These are phyloP conservation scores for Charanyca ferruginea DNA, from an alignment of 2,888 invertebrate genomes.

Conservation along the genomic window DNA sequence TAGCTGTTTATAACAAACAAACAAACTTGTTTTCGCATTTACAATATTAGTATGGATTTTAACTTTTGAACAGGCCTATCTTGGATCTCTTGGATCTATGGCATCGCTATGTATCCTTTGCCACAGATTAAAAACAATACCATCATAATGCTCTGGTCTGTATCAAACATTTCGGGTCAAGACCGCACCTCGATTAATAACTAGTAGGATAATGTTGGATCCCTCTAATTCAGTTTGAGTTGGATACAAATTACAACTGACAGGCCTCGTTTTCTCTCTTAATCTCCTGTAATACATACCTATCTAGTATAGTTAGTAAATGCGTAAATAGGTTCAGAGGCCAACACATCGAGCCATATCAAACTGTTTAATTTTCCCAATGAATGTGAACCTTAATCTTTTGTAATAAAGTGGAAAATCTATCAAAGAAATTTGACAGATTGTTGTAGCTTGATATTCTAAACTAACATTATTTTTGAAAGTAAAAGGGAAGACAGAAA, in stretches of 20 bases:
- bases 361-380: no score
- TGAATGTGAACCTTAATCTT: no score
- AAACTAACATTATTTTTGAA: not conserved
- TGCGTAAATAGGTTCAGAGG: no score
- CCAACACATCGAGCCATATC: no score
- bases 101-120: conserved; percentile 2
- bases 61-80: no score
- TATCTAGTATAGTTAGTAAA: not conserved
- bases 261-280: not conserved
- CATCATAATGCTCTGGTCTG: not conserved
- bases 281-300: conserved; percentile 10
- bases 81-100: no score
- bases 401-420: no score
- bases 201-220: conserved; percentile 16
- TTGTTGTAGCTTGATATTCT: not conserved
- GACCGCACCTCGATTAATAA: conserved; percentile 29
- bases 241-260: conserved; percentile 21
- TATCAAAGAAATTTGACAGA: no score
- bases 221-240: conserved; percentile 7
- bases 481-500: not conserved
- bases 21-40: no score
- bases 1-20: no score
- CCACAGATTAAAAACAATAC: not conserved
- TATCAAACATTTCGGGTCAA: conserved; percentile 8
- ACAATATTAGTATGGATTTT: no score